Evolutionary conservation across 2,113 vertebrate species (phyloP).

Genomic region (Alexandromys fortis): DNA sequence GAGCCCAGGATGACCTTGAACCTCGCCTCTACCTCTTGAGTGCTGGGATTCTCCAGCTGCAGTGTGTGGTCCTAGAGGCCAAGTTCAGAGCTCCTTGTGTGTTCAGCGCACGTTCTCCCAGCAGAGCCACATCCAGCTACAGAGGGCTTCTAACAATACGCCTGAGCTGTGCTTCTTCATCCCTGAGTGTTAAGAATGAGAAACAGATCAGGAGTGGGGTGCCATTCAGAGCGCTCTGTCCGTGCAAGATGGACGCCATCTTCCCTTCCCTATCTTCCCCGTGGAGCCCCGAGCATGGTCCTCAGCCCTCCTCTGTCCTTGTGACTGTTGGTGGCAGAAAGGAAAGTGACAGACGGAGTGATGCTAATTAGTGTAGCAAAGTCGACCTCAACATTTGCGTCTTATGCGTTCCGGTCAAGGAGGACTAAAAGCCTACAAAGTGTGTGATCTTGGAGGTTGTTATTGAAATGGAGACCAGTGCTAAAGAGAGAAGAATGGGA

Average conservation of each 20-base stretch:
- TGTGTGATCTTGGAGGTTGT: conserved; percentile 55
- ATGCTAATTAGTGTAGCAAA: neutral
- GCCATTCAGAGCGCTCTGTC: neutral
- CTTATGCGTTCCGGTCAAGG: conserved; percentile 48
- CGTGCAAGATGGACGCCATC: neutral
- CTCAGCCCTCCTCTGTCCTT: neutral
- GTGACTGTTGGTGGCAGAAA: neutral
- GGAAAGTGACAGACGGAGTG: neutral
- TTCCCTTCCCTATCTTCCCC: neutral
- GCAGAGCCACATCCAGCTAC: neutral
- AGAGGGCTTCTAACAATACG: conserved; percentile 65
- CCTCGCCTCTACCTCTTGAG: neutral
- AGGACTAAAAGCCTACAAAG: conserved; percentile 61
- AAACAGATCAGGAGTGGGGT: neutral
- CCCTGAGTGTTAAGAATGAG: neutral
- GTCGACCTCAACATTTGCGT: conserved; percentile 57
- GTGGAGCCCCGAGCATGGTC: neutral
- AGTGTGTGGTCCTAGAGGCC: neutral
- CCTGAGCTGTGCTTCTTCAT: conserved; percentile 40
- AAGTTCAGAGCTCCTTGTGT: neutral
- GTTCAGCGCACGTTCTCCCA: neutral
- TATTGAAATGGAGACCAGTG: conserved; percentile 56
- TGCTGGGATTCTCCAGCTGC: neutral
- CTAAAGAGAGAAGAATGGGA: conserved; percentile 29
- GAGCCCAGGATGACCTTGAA: neutral